These are phyloP conservation scores for Chrysogorgia sp. DNA, from an alignment of 92 coral and sea anemone genomes.

Conservation along the genomic window DNA sequence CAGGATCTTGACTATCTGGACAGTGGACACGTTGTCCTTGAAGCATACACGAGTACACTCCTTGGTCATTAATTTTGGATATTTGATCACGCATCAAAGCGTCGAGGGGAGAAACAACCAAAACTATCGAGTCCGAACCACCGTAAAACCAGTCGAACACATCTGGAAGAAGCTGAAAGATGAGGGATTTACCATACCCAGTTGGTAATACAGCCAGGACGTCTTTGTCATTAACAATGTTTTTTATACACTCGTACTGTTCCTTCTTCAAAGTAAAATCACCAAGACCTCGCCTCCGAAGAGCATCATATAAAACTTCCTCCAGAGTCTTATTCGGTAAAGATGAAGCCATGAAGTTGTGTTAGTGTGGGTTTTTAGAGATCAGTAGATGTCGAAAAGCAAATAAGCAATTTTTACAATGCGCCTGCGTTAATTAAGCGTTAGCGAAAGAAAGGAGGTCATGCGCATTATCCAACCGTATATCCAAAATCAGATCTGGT, in stretches of 20 bases:
- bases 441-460: too few relatives aligned
- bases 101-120: conserved; percentile 54
- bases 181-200: too few relatives aligned
- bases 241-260: background rate
- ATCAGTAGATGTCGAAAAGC: too few relatives aligned
- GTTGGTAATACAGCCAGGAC: conserved; percentile 22
- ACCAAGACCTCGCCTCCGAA: too few relatives aligned
- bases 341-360: too few relatives aligned
- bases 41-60: background rate
- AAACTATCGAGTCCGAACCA: background rate
- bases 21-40: background rate
- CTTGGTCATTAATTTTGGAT: conserved; percentile 19
- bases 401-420: too few relatives aligned
- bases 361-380: too few relatives aligned
- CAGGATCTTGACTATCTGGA: background rate
- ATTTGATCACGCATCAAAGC: conserved; percentile 50
- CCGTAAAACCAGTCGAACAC: background rate
- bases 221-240: background rate
- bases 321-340: too few relatives aligned
- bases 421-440: too few relatives aligned
- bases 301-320: too few relatives aligned
- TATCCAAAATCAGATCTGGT: too few relatives aligned
- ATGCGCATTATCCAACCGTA: too few relatives aligned
- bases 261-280: conserved; percentile 8
- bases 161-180: background rate